phyloP scores from a whole-genome alignment of 2,888 invertebrate species.

The Therioaphis trifolii region DNA sequence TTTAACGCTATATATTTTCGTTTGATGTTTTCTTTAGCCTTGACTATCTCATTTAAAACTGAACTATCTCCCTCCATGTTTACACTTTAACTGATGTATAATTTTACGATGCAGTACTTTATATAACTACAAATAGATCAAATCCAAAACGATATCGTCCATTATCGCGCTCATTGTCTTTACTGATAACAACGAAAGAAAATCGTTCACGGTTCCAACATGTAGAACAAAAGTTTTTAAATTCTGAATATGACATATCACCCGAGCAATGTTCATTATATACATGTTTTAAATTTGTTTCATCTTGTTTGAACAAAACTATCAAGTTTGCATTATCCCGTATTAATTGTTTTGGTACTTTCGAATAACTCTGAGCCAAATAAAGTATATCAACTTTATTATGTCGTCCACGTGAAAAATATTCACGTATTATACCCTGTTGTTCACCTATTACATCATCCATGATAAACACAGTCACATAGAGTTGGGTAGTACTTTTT shows the following conservation, averaged over 20 bases:
- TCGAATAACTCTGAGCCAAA: background rate
- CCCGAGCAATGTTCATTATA: too few relatives aligned
- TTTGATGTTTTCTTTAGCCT: background rate
- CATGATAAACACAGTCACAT: conserved; percentile 68
- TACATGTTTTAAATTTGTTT: background rate
- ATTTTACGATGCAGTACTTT: too few relatives aligned
- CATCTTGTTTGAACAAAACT: background rate
- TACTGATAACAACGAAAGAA: too few relatives aligned
- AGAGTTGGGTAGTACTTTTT: conserved; percentile 66
- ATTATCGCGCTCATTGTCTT: too few relatives aligned
- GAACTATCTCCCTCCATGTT: background rate
- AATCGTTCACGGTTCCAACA: too few relatives aligned
- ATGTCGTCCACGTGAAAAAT: conserved; percentile 65
- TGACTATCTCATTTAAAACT: background rate
- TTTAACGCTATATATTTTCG: background rate
- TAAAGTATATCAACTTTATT: background rate
- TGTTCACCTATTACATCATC: conserved; percentile 68
- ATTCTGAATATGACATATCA: too few relatives aligned
- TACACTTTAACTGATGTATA: too few relatives aligned
- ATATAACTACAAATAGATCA: too few relatives aligned
- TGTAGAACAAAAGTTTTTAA: too few relatives aligned
- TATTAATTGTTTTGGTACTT: background rate
- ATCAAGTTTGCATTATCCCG: conserved; percentile 1
- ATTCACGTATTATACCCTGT: conserved; percentile 65
- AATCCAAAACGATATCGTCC: too few relatives aligned